Evolutionary conservation across 2,888 invertebrate species (phyloP), one percentile per base, ranked within the genome.

Genomic region (Cetonia aurata): DNA sequence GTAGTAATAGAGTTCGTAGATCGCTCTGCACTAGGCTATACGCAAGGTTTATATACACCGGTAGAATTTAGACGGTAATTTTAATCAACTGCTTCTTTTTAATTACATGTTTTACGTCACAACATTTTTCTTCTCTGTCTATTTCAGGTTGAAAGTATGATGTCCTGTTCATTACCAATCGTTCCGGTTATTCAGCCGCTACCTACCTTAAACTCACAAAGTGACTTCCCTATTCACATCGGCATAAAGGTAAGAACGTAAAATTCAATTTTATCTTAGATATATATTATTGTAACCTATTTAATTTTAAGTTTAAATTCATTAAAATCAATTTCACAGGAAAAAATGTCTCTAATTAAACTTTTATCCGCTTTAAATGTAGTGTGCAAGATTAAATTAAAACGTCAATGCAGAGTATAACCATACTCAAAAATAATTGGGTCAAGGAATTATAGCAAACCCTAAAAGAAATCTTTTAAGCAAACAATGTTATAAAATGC

Each of bases 81-180:
- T 6, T 13, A 12, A 46, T 13, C 46, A 46, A 46, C 46, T 6
- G n/a, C 46, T 46, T 13, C 1, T 46, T 15, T n/a, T 25, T 25
- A 25, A 25, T 25, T 25, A 25, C 46, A 12, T 46, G 46, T 46
- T 46, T 46, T 46, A 15, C 46, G 25, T 25, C 25, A 25, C 25
- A 25, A 25, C 4, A 4, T 50, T 50, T 8, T 50, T 8, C 3
- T 15, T 50, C 19, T 44, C 25, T 66, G 50, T 71, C 77, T 70
- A 50, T 84, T 84, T 9, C 81, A 85, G 85, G 83, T 82, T 82
- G 84, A 84, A 82, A 85, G 80, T 83, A 90, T 90, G 90, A 90
- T 90, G 90, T 89, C 90, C 87, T 90, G 89, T 84, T 89, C 89
- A 79, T 84, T 89, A 74, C 89, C 89, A 46, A 81, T 85, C 78